These are phyloP conservation scores for Phocoena phocoena DNA, from an alignment of 2,113 vertebrate species.

Conservation along the genomic window DNA sequence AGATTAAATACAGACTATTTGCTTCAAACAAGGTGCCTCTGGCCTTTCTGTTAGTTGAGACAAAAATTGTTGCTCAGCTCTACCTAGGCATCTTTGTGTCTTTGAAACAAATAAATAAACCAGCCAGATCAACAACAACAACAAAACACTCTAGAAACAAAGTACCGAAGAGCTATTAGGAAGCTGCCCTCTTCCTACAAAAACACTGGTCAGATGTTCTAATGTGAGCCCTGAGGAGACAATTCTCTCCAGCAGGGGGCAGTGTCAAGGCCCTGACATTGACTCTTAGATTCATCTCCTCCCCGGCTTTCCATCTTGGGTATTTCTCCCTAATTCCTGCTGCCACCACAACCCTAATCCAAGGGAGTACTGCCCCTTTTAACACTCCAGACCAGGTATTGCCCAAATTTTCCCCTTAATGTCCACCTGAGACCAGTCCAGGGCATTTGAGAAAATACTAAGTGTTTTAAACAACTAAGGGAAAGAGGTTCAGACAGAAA, in stretches of 20 bases:
- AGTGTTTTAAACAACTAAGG: background rate
- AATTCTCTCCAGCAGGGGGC: background rate
- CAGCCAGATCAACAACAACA: background rate
- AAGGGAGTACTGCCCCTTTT: background rate
- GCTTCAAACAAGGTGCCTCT: background rate
- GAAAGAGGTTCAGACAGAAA: background rate
- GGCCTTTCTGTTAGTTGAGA: background rate
- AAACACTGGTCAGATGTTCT: background rate
- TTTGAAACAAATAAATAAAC: slow-evolving; percentile 43
- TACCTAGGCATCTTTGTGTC: background rate
- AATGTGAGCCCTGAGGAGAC: background rate
- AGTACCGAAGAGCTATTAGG: background rate
- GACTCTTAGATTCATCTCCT: background rate
- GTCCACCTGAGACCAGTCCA: background rate
- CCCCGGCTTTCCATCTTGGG: background rate
- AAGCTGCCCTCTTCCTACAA: background rate
- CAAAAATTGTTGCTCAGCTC: background rate
- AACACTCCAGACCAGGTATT: background rate
- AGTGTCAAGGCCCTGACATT: no score
- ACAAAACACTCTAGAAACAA: background rate
- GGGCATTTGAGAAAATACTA: background rate
- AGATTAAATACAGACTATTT: background rate
- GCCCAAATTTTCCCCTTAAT: background rate
- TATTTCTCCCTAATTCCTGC: background rate
- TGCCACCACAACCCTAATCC: background rate